Evolutionary conservation across 2,797 vertebrate genomes (phyloP), one percentile per base, ranked within the genome.

Genomic region (Nannoperca obscura): DNA sequence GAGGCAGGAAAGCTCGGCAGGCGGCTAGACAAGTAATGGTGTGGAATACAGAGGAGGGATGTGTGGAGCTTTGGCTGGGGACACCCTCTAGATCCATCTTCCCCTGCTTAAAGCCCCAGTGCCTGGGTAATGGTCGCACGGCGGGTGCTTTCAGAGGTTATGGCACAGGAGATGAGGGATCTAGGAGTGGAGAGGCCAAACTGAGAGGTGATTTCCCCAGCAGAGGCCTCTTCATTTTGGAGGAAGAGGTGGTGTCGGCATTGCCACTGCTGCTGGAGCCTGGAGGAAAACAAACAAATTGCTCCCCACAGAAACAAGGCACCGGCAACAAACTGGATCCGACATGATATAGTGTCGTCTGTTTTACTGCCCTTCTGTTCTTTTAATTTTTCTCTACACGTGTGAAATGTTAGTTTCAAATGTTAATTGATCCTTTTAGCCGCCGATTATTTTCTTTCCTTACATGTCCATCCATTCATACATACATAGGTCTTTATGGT

Each of bases 141-240:
- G 89, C 82, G 76, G 92, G 91, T 81, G 89, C 86, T 91, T 90
- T 91, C 88, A 86, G 90, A 93, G 93, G 94, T 94, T 93, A 90
- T 67, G 64, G 80, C 75, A 30, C 84, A 68, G 81, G 92, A 93
- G 92, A 94, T 94, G 94, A 95, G 90, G 88, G 92, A 95, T 95
- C 89, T 92, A 68, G 82, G 85, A 85, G 89, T 81, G 71, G 83
- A 88, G 78, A 87, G 90, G 91, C 89, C 90, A 89, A 91, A 87
- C 86, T 83, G 84, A 92, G 86, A 91, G 89, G 91, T 90, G 90
- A 92, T 94, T 95, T 94, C 93, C 92, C 79, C 86, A 86, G 86
- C 85, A 89, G 93, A 91, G 80, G 68, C 83, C 82, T 91, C 91
- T 93, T 93, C 87, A 89, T 94, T 93, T 89, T 78, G 71, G 76